Conservation (phyloP, 2,113 vertebrate species). For the Oncorhynchus clarkii region DNA sequence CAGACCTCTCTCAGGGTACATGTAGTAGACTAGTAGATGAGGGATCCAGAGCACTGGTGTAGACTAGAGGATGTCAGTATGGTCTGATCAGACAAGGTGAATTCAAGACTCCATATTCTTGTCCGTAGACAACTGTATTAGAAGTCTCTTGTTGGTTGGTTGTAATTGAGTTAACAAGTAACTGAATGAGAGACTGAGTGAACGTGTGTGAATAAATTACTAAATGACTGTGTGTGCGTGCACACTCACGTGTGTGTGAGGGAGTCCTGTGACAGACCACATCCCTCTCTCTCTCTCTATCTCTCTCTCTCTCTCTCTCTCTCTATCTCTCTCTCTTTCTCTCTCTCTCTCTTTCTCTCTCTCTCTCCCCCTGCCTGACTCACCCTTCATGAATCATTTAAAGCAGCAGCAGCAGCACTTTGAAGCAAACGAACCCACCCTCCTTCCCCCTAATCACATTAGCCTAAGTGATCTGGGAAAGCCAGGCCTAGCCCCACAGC, state of each 20-base stretch:
- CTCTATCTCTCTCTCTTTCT: too few species aligned
- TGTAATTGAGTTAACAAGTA: not conserved
- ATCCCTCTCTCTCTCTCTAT: not conserved
- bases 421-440: conserved; percentile 53
- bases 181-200: conserved; percentile 8
- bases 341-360: conserved; percentile 8
- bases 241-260: conserved; percentile 21
- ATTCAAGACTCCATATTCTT: not conserved
- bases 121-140: not conserved
- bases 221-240: conserved; percentile 8
- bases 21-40: not conserved
- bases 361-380: not conserved
- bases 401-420: conserved; percentile 58
- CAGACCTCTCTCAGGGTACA: not conserved
- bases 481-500: conserved; percentile 40
- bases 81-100: not conserved
- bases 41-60: not conserved
- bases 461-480: conserved; percentile 75
- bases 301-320: too few species aligned
- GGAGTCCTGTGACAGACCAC: conserved; percentile 47
- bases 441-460: conserved; percentile 66
- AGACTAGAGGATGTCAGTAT: too few species aligned
- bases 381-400: conserved; percentile 55
- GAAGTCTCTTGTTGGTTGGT: too few species aligned
- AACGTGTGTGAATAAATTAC: conserved; percentile 9